These are phyloP conservation scores for Hyaena hyaena DNA, from an alignment of 2,113 vertebrate genomes.

Conservation along the genomic window DNA sequence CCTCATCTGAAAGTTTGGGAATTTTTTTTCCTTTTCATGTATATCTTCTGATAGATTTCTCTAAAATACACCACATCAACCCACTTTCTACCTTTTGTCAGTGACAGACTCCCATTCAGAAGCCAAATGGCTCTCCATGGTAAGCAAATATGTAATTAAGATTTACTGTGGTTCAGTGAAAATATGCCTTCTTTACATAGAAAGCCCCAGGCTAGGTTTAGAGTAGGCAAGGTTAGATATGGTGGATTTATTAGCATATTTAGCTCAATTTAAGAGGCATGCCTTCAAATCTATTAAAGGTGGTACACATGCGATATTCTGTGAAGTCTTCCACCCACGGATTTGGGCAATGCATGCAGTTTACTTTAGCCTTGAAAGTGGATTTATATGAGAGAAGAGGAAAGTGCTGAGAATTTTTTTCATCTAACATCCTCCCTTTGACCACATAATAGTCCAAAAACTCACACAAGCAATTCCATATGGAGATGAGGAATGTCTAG, in stretches of 20 bases:
- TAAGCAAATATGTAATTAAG: slow-evolving; percentile 69
- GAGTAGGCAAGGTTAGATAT: slow-evolving; percentile 67
- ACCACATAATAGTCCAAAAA: slow-evolving; percentile 86
- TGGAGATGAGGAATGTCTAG: slow-evolving; percentile 87
- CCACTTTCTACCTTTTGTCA: slow-evolving; percentile 28
- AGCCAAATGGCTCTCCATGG: slow-evolving; percentile 28
- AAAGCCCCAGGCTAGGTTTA: slow-evolving; percentile 57
- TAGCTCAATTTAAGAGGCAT: slow-evolving; percentile 70
- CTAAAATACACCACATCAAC: background rate
- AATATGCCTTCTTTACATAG: slow-evolving; percentile 60
- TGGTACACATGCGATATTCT: slow-evolving; percentile 41
- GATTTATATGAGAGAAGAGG: slow-evolving; percentile 82
- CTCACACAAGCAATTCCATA: slow-evolving; percentile 88
- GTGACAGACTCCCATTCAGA: slow-evolving; percentile 61
- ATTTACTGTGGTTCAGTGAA: slow-evolving; percentile 64
- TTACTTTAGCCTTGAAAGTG: slow-evolving; percentile 78
- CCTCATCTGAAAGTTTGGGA: background rate
- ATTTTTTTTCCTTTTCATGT: background rate
- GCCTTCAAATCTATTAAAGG: slow-evolving; percentile 73
- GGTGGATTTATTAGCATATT: slow-evolving; percentile 79
- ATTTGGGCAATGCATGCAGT: slow-evolving; percentile 73
- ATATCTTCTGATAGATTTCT: slow-evolving; percentile 16
- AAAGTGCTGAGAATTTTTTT: slow-evolving; percentile 72
- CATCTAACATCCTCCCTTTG: slow-evolving; percentile 80
- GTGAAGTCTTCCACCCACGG: slow-evolving; percentile 53